Evolutionary conservation across 2,888 invertebrate species (phyloP).

Genomic region (Mamestra brassicae): DNA sequence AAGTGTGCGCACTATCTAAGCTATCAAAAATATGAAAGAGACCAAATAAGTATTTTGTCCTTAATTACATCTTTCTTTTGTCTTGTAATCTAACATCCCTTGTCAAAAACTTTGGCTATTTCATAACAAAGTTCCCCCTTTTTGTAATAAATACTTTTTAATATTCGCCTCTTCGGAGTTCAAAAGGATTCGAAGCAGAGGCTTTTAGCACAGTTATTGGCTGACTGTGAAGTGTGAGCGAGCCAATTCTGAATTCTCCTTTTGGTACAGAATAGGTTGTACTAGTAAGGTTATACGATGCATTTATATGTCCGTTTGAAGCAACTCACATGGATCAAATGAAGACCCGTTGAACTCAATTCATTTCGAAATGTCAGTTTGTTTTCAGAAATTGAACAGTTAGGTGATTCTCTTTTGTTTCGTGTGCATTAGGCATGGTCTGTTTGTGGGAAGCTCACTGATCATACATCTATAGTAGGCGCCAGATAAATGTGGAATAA

Average conservation of each 20-base stretch:
- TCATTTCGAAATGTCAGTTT: neutral
- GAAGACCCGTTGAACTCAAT: neutral
- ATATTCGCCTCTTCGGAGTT: slow-evolving; percentile 51
- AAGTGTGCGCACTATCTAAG: slow-evolving; percentile 8
- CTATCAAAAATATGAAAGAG: slow-evolving; percentile 47
- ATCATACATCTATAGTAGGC: too few relatives aligned
- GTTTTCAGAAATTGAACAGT: neutral
- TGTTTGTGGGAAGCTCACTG: too few relatives aligned
- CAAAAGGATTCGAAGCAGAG: slow-evolving; percentile 38
- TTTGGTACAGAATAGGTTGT: slow-evolving; percentile 2
- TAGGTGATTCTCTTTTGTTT: neutral
- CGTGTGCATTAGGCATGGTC: neutral
- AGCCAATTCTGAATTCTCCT: slow-evolving; percentile 37
- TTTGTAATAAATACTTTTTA: slow-evolving; percentile 60
- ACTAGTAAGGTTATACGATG: slow-evolving; percentile 4
- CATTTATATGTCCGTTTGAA: slow-evolving; percentile 14
- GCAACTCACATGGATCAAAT: neutral
- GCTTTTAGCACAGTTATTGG: slow-evolving; percentile 34
- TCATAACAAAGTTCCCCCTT: slow-evolving; percentile 46
- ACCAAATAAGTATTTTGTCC: slow-evolving; percentile 58
- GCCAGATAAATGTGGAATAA: too few relatives aligned
- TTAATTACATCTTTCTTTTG: slow-evolving; percentile 62
- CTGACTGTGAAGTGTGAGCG: slow-evolving; percentile 14
- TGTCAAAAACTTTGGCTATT: slow-evolving; percentile 57
- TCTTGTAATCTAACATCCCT: slow-evolving; percentile 50